Percentiles rank a stretch among this genome's conserved stretches.
Conservation (phyloP, 2,888 invertebrate species). For the Acrobasis suavella region DNA sequence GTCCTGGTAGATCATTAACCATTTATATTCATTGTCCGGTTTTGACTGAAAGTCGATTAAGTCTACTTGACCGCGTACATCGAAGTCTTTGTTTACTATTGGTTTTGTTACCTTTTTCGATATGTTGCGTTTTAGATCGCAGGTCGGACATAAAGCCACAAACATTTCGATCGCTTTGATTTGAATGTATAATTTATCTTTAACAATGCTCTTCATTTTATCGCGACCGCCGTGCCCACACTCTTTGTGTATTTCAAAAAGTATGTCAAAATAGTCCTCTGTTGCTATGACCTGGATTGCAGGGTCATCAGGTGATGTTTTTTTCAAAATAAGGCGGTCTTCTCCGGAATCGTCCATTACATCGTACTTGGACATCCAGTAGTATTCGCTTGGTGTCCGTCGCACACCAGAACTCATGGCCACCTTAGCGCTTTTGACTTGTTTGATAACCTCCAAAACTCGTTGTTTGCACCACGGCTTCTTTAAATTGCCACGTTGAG, state of each 20-base stretch:
- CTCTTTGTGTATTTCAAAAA: slow-evolving; percentile 1
- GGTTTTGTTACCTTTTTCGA: slow-evolving; percentile 11
- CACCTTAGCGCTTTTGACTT: slow-evolving; percentile 15
- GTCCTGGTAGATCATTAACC: slow-evolving; percentile 46
- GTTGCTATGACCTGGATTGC: neutral
- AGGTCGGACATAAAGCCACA: slow-evolving; percentile 21
- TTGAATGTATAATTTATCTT: slow-evolving; percentile 24
- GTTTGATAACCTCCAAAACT: slow-evolving; percentile 21
- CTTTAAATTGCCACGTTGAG: neutral
- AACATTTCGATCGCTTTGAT: slow-evolving; percentile 27
- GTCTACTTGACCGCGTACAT: neutral
- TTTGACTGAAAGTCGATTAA: slow-evolving; percentile 27
- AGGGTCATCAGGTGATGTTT: neutral
- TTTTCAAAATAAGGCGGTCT: slow-evolving; percentile 4
- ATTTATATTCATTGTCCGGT: slow-evolving; percentile 44
- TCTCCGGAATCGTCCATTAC: slow-evolving; percentile 12
- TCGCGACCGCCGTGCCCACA: slow-evolving; percentile 27
- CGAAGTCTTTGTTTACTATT: neutral
- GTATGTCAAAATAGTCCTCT: neutral
- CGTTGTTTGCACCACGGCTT: slow-evolving; percentile 6
- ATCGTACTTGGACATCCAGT: slow-evolving; percentile 25
- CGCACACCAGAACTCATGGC: slow-evolving; percentile 3
- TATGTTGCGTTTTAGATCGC: slow-evolving; percentile 3
- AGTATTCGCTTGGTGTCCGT: slow-evolving; percentile 18
- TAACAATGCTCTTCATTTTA: slow-evolving; percentile 23